Evolutionary conservation across 1,140 invertebrate species (phyloP), one percentile per base, ranked within the genome.

Genomic region (Mactra quadrangularis): DNA sequence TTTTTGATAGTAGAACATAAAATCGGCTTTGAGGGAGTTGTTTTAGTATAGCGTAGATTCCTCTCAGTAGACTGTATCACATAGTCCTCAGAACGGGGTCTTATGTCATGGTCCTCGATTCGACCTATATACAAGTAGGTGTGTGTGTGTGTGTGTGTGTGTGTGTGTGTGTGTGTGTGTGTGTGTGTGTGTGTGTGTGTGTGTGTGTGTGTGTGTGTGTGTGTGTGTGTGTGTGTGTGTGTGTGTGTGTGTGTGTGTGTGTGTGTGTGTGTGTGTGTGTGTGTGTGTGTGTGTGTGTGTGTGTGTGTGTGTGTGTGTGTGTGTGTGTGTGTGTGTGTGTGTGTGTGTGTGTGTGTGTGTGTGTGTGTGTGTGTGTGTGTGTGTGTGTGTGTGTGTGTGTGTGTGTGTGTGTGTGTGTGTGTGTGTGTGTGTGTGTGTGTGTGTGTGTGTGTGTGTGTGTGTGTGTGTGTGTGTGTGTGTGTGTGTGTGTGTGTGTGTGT

Each of bases 401-500:
- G 59, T 79, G 66, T 64, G 31, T 59, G 55, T 84, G 57, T 79
- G 62, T 53, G 68, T 84, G 81, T 59, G 47, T 62, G 35, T 81
- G 62, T 84, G 60, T 79, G 52, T 84, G 47, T 84, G 62, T 79
- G 60, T 84, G 62, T 81, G 75, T 79, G 75, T 81, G 60, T 84
- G 50, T 79, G 60, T 81, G 60, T 81, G 59, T 59, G 82, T 81
- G 47, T 81, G 53, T 55, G 71, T 83, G 81, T 81, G 75, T 78
- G 31, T 78, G 47, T 83, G 75, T 66, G 60, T 84, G 82, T 70
- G 59, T 70, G 55, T 78, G 47, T 82, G 45, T 60, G 52, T 82
- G 68, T 55, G 66, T 75, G 52, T 82, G 66, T 55, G 52, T 75
- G n/a, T 74, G 52, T 74, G 66, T 75, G 52, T 74, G 27, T 53